Evolutionary conservation across 1,140 invertebrate species (phyloP), one percentile per base, ranked within the genome.

Genomic region (Probaryconus sp.): DNA sequence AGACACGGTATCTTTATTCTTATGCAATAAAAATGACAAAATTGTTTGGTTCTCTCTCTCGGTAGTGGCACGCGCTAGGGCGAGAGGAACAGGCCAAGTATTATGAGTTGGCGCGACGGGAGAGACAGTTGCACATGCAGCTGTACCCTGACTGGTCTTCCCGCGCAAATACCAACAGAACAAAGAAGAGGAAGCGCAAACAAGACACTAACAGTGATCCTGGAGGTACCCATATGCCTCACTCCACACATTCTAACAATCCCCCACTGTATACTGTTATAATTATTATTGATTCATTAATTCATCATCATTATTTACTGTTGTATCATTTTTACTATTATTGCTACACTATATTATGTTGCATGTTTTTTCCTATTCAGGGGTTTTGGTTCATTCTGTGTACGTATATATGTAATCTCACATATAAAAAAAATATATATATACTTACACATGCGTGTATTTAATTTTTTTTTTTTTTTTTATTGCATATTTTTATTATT

Each of bases 101-200:
- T 94, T 99, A 99, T 93, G 98, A 99, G 89, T 93, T 98, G 93
- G 98, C 98, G 81, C 92, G 95, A 86, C 94, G 97, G 89, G 97
- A 99, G 90, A 94, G 97, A 89, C 96, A 99, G 91, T 92, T 98
- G 89, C 97, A 98, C 92, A 96, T 97, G 94, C 95, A 98, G 92
- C 93, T 97, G 88, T 98, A 99, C 92, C 72, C 98, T 85, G 96
- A 97, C 91, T 99, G 98, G 98, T 97, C 95, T 89, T 95, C 94
- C 90, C 97, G 98, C 88, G 93, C 97, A 89, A 98, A 99, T 92
- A 94, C 95, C 90, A 94, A 95, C 91, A 94, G 95, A 90, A 95
- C 94, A 91, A 98, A 98, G 93, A 99, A 99, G 93, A 97, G 98
- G 93, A 98, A 97, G 91, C 93, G 96, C 92, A 98, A 98, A 93